phyloP scores from a whole-genome alignment of 1,140 invertebrate species.

The Chymomyza costata region DNA sequence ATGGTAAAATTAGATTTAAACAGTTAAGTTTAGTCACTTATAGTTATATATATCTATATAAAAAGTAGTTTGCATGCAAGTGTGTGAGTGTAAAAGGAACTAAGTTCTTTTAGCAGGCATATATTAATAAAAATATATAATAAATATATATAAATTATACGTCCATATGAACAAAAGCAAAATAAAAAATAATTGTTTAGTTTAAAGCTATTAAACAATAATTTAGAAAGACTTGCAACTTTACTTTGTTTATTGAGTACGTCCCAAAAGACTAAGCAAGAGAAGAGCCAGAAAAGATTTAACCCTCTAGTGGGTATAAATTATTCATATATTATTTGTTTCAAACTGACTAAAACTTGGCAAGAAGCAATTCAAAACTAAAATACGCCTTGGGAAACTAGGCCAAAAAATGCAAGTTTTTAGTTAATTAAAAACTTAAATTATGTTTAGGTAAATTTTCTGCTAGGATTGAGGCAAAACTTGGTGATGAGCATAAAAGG shows the following conservation, averaged over 20 bases:
- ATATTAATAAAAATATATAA: neutral
- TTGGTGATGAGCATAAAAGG: too few species aligned
- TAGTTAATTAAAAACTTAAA: too few species aligned
- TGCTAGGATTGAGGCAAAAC: too few species aligned
- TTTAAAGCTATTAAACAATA: too few species aligned
- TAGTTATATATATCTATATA: conserved; percentile 6
- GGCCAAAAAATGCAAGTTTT: too few species aligned
- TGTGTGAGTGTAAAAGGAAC: conserved; percentile 10
- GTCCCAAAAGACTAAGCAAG: conserved; percentile 38
- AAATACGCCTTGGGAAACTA: too few species aligned
- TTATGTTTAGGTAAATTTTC: too few species aligned
- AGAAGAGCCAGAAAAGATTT: too few species aligned
- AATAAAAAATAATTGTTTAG: conserved; percentile 33
- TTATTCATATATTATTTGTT: too few species aligned
- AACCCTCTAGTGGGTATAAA: conserved; percentile 8
- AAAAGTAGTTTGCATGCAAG: too few species aligned
- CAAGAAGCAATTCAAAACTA: too few species aligned
- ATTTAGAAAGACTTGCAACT: conserved; percentile 50
- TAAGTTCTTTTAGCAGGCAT: conserved; percentile 25
- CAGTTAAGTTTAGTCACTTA: conserved; percentile 35
- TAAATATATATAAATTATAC: conserved; percentile 50
- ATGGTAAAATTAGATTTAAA: conserved; percentile 22
- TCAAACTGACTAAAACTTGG: too few species aligned
- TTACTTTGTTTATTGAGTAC: conserved; percentile 18
- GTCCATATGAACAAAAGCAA: conserved; percentile 48